Base-by-base conservation (phyloP, 2,888 invertebrate species). In the Cephus pulcher region DNA sequence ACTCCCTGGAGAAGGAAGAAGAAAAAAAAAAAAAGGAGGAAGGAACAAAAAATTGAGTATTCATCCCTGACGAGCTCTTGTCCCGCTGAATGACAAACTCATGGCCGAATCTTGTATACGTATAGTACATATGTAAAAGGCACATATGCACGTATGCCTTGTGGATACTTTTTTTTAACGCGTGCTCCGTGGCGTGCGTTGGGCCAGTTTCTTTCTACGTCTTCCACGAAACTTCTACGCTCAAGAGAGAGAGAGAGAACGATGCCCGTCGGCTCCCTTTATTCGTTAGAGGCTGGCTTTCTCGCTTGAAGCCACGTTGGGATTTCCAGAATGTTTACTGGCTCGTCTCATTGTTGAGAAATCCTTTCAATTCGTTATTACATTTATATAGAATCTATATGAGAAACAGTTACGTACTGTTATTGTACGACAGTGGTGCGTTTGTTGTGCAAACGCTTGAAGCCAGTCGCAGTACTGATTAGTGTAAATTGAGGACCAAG, bases 171-270 rank as follows among this genome's bases (percentile, higher is more conserved):
- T 68, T 56, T 75, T 35, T 71, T 33, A 69, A 34, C 76, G 56
- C 71, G 30, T 33, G 32, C 40, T 37, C 33, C 32, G 76, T 76
- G 76, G 76, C 76, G 76, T 76, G 76, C 73, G 76, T 76, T 76
- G 73, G 34, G 40, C 73, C 73, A 76, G 76, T 76, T 76, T 76
- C 76, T 76, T 71, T 76, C 73, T 76, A 69, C 37, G 76, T 37
- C 71, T 80, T 76, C 79, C 71, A 79, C 74, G 80, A 80, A 80
- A 79, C 79, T 77, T 33, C 71, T 23, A 71, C 34, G 69, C 11
- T 34, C 37, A 32, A 33, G 73, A 74, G 68, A 73, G 56, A n/a
- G 40, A 37, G 12, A 35, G 76, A 78, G 69, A 15, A 40, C 40
- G 40, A 15, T 40, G 15, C 15, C 40, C 15, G 40, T 40, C 40